Evolutionary conservation across 2,888 invertebrate genomes (phyloP).

Genomic region (Lasioglossum pauxillum): DNA sequence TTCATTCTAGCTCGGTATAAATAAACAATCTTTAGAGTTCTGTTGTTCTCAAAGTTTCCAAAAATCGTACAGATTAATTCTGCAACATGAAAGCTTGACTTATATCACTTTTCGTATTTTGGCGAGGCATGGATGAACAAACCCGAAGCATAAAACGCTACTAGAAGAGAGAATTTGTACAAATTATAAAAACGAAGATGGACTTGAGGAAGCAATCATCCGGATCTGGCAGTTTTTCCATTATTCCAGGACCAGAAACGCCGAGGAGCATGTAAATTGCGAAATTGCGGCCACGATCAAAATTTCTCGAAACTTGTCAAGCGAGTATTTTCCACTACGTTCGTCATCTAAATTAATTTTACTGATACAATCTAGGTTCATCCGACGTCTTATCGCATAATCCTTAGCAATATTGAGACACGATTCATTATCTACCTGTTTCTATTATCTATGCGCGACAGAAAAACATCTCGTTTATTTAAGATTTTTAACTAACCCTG

Average conservation of each 20-base stretch:
- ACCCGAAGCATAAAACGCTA: neutral
- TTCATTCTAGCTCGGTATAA: neutral
- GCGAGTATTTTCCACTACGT: neutral
- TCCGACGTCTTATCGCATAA: neutral
- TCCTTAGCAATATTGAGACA: neutral
- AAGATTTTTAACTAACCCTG: neutral
- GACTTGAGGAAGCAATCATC: neutral
- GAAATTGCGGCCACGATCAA: neutral
- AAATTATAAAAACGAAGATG: neutral
- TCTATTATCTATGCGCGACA: neutral
- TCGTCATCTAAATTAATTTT: neutral
- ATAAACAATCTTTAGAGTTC: neutral
- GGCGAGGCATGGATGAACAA: neutral
- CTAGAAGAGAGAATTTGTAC: neutral
- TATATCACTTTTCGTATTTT: slow-evolving; percentile 8
- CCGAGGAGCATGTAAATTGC: neutral
- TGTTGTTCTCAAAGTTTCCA: neutral
- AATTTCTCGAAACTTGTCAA: neutral
- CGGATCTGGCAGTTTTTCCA: slow-evolving; percentile 24
- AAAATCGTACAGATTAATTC: neutral
- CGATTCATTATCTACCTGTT: neutral
- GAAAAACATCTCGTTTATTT: neutral
- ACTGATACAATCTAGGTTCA: neutral
- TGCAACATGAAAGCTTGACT: slow-evolving; percentile 3
- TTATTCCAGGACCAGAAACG: slow-evolving; percentile 5